Evolutionary conservation across 1,140 invertebrate species (phyloP), one percentile per base, ranked within the genome.

Genomic region (Drosophila athabasca): DNA sequence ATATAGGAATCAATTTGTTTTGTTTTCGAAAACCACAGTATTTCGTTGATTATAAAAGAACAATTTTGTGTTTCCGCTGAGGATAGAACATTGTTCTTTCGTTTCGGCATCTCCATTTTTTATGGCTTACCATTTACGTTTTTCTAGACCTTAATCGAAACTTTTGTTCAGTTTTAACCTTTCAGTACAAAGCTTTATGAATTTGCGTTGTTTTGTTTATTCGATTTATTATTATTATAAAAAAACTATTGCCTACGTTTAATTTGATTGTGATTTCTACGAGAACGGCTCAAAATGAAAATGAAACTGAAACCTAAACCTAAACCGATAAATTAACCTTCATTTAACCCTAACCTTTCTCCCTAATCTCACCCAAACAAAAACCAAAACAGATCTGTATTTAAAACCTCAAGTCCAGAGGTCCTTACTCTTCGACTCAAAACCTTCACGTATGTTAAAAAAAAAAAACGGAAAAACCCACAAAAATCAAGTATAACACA

Each of bases 141-240:
- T 67, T 51, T 70, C 50, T 74, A 69, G 69, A 43, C 61, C 53
- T 64, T 51, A 53, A 62, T 46, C 29, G 46, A 75, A 54, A 41
- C 35, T 58, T 39, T 35, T 46, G 51, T 51, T 58, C 44, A 61
- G 15, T 43, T 59, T 62, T 79, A 79, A 88, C 82, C 83, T 69
- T 87, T 87, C 52, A 87, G 82, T 87, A 87, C 82, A 87, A 87
- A 62, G 51, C 54, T 62, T 64, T 65, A 65, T 66, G 44, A 84
- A 76, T 81, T 81, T 66, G 15, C 24, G 70, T 81, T 65, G 13
- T 76, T 68, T 68, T 82, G 8, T 54, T 61, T 53, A 26, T 51
- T 50, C 57, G 22, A 62, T 52, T 46, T 74, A 48, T 39, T 68
- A 69, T 58, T 62, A n/a, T 71, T 62, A 39, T 39, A 39, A 39